Evolutionary conservation across 1,140 invertebrate genomes (phyloP), one percentile per base, ranked within the genome.

Genomic region (Mya arenaria): DNA sequence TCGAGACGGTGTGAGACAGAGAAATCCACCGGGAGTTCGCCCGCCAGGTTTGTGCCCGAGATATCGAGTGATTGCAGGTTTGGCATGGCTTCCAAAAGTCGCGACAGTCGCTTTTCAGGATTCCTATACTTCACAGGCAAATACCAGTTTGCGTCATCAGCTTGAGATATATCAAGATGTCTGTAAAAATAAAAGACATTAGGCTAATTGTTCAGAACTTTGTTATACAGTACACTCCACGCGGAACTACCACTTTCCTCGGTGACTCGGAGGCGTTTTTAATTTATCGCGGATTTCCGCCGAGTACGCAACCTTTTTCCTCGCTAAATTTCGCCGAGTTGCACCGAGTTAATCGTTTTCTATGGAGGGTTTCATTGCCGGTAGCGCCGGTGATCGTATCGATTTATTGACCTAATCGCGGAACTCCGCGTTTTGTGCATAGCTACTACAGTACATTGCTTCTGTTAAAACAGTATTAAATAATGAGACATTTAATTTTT

Each of bases 1-100:
- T 60, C 72, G 28, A 87, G 37, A 39, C 82, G 58, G 75, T 88
- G 84, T 39, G 80, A 82, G 6, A 77, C 71, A 15, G 48, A 55
- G n/a, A n/a, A n/a, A 39, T 85, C 69, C 15, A 60, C 30, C 17
- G 79, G 55, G 10, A 96, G 96, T 84, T 95, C 95, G 30, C 97
- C 97, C 48, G 97, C 97, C 56, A 97, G 92, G 93, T 97, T 97
- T 25, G 96, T 97, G 1, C 97, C 97, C 6, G 97, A 98, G 90
- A 99, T 98, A 92, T 99, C 98, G 60, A 99, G 92, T 55, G 96
- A 97, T 65, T 94, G 94, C 44, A 99, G 92, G 71, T 95, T 90
- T 0, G 96, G 96, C 85, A 99, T 93, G 88, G 93, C 95, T 58
- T 94, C 93, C 1, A 98, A 95, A 39, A 99, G 93, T 79, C 94